Conservation (phyloP, 1,140 invertebrate genomes). For the Drosophila jambulina region DNA sequence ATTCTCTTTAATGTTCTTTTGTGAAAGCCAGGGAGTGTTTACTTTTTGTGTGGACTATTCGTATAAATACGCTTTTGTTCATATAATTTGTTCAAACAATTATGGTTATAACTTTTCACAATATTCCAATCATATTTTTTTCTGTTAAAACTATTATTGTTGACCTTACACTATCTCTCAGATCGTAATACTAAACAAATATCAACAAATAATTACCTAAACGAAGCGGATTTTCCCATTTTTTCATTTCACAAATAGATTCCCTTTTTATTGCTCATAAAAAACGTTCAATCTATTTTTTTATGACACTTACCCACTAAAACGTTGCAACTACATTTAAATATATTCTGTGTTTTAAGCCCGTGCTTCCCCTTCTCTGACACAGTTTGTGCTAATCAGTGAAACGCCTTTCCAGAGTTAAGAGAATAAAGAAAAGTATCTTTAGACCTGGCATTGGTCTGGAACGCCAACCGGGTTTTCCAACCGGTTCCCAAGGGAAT, state of each 20-base stretch:
- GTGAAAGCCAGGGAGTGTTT: conserved; percentile 2
- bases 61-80: background rate
- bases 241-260: background rate
- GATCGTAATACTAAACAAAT: background rate
- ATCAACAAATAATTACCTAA: background rate
- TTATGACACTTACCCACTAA: background rate
- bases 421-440: background rate
- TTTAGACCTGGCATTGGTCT: background rate
- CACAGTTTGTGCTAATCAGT: background rate
- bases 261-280: background rate
- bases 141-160: background rate
- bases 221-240: background rate
- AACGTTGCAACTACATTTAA: background rate
- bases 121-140: background rate
- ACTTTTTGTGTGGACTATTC: no score
- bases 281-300: background rate
- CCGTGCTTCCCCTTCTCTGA: background rate
- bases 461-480: background rate
- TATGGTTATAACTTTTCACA: background rate
- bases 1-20: conserved; percentile 19
- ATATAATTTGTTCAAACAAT: background rate
- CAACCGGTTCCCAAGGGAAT: conserved; percentile 17
- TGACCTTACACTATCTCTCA: background rate
- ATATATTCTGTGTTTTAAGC: background rate
- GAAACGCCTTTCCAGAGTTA: background rate